These are phyloP conservation scores for Cercocebus atys DNA, from an alignment of 2,113 vertebrate genomes.

Conservation along the genomic window DNA sequence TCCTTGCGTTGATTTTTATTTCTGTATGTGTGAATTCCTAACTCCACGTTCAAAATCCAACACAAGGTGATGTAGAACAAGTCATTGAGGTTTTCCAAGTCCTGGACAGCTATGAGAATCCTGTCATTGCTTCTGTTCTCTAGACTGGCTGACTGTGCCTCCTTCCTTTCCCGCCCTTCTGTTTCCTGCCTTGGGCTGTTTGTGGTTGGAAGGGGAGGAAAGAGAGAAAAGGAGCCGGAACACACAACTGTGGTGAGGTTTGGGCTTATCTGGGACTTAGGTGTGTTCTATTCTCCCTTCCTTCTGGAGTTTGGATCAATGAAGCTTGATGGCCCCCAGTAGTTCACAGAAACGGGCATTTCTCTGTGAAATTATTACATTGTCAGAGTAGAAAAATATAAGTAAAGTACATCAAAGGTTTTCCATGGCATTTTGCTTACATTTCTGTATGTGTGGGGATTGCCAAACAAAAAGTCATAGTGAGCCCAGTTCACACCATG, in stretches of 20 bases:
- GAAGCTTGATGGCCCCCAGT: not conserved
- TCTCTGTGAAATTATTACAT: not conserved
- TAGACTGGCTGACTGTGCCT: conserved; percentile 36
- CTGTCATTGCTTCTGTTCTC: conserved; percentile 10
- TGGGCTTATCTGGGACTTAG: conserved; percentile 27
- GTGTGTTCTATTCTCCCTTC: not conserved
- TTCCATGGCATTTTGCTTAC: not conserved
- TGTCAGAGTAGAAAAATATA: not conserved
- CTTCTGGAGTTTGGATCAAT: not conserved
- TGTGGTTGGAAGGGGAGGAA: conserved; percentile 51
- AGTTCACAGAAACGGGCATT: not conserved
- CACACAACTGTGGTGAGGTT: conserved; percentile 36
- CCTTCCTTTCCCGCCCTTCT: conserved; percentile 58
- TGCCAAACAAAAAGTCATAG: not conserved
- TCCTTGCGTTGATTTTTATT: not conserved
- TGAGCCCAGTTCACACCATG: not conserved
- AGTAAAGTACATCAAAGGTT: not conserved
- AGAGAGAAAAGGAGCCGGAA: not conserved
- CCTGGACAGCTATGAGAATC: not conserved
- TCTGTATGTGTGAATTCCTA: conserved; percentile 28
- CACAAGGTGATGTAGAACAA: not conserved
- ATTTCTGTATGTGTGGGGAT: not conserved
- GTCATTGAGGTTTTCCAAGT: conserved; percentile 5
- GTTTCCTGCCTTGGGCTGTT: conserved; percentile 45
- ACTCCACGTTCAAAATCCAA: not conserved